Evolutionary conservation across 1,140 invertebrate species (phyloP), one percentile per base, ranked within the genome.

Genomic region (Drosophila asahinai): DNA sequence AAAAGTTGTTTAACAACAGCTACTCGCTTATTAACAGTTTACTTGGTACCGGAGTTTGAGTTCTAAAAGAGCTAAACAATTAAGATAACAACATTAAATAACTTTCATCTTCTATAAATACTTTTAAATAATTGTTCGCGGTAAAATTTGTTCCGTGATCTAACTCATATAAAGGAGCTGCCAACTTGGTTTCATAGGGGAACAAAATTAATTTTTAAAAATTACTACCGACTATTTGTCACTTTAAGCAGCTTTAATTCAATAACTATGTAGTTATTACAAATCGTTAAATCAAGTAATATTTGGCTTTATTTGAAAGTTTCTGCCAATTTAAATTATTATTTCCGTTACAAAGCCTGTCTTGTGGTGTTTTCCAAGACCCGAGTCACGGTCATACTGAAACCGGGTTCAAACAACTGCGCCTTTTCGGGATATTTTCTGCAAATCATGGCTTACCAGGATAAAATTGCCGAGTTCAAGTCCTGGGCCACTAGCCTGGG

Each of bases 401-500:
- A 17, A 25, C 9, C 14, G 9, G 27, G 27, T 65, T 65, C 5
- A 62, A 65, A 65, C 15, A 43, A 62, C 57, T 45, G 63, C 58
- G 63, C 58, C 58, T 17, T 45, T 62, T 65, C 5, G 38, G 6
- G 7, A 15, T 14, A 8, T 33, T 42, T 61, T 36, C 25, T 48
- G 49, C 33, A 25, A 48, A 77, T 40, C n/a, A 91, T 91, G 87
- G n/a, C 81, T 17, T 74, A 70, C 52, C 49, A 66, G 17, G 86
- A 91, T 7, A 67, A 91, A 58, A 91, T 83, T 7, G 43, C 70
- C 1, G 38, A 40, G 0, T 92, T 92, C 57, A 74, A 77, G 17
- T 14, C 59, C 8, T 92, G 91, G 91, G 86, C 89, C 17, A 86
- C 71, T 15, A 83, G 71, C 15, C 30, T 92, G n/a, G 89, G 86